phyloP scores from a whole-genome alignment of 2,797 vertebrate species.

The Eidolon dupreanum region DNA sequence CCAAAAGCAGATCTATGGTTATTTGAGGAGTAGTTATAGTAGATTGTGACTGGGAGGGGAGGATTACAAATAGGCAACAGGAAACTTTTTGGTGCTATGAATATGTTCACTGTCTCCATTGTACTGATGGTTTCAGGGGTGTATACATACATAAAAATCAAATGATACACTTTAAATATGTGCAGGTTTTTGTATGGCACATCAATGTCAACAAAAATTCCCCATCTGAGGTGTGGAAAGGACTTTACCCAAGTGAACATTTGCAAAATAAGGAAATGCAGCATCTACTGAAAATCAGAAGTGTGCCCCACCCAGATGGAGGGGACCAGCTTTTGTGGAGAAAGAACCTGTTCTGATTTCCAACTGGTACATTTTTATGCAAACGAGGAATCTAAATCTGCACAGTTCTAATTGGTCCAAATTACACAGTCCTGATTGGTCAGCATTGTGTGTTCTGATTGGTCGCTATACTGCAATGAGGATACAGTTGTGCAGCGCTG shows the following conservation, averaged over 20 bases:
- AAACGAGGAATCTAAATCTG: too few relatives aligned
- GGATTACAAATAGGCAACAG: neutral
- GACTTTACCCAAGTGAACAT: neutral
- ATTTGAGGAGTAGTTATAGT: neutral
- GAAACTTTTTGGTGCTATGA: neutral
- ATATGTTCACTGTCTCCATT: neutral
- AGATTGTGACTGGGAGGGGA: neutral
- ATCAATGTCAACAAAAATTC: neutral
- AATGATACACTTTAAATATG: neutral
- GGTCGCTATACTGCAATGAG: neutral
- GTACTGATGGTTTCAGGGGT: neutral
- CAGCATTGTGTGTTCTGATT: neutral
- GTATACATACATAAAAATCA: neutral
- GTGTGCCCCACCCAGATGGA: neutral
- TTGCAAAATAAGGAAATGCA: neutral
- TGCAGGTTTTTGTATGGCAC: neutral
- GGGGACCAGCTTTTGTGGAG: neutral
- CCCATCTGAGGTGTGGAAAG: neutral
- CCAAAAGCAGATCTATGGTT: neutral
- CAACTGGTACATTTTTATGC: too few relatives aligned
- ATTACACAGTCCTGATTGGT: neutral
- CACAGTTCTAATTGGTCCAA: too few relatives aligned
- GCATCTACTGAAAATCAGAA: neutral
- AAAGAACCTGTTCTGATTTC: too few relatives aligned
- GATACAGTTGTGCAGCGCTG: neutral